Percentiles rank a stretch among this genome's conserved stretches.
Evolutionary conservation across 1,140 invertebrate genomes (phyloP).

Genomic region (Gryon sp.): DNA sequence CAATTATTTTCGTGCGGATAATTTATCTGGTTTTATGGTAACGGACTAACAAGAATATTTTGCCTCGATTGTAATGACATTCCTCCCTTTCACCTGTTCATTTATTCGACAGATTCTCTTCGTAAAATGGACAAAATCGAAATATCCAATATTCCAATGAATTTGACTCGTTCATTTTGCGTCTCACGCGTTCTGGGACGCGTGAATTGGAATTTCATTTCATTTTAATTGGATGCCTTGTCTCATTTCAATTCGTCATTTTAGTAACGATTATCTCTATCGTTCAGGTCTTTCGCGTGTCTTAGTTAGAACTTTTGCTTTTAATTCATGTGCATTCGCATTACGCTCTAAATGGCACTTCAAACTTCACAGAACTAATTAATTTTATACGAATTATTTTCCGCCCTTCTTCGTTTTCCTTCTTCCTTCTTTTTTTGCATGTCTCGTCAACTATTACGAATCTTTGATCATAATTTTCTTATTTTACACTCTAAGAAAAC

Average conservation of each 20-base stretch:
- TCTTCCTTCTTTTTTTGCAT: too few species aligned
- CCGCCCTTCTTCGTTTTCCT: too few species aligned
- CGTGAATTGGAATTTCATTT: constrained; percentile 72
- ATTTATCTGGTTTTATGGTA: constrained; percentile 45
- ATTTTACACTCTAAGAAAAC: too few species aligned
- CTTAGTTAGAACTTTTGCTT: constrained; percentile 52
- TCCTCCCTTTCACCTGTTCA: constrained; percentile 50
- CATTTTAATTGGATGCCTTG: constrained; percentile 72
- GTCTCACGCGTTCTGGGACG: constrained; percentile 45
- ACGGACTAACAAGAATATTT: constrained; percentile 36
- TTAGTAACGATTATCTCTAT: constrained; percentile 41
- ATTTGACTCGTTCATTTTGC: constrained; percentile 55
- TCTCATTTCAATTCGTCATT: constrained; percentile 61
- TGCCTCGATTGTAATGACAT: constrained; percentile 44
- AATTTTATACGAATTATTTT: constrained; percentile 21
- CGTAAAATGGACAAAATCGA: constrained; percentile 60
- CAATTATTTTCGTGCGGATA: constrained; percentile 42
- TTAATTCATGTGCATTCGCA: constrained; percentile 39
- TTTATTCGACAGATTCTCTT: constrained; percentile 54
- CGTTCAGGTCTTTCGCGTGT: constrained; percentile 32
- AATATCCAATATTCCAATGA: constrained; percentile 65
- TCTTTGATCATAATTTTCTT: too few species aligned
- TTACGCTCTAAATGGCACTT: constrained; percentile 27
- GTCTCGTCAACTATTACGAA: neutral
- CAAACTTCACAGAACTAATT: constrained; percentile 43